These are phyloP conservation scores for Eleutherodactylus coqui DNA, from an alignment of 2,797 vertebrate species.

Conservation along the genomic window DNA sequence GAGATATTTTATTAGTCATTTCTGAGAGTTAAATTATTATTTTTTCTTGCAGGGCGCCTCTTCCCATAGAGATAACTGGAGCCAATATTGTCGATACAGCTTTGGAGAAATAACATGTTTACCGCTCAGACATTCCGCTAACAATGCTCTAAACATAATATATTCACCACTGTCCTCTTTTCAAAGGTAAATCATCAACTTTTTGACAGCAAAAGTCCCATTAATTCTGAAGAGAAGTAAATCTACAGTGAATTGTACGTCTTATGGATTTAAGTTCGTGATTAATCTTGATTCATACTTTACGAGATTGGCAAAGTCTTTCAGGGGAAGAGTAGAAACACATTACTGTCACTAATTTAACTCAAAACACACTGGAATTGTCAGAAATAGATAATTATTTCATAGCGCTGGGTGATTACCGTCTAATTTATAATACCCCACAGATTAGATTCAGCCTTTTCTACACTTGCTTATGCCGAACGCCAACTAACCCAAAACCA, in stretches of 20 bases:
- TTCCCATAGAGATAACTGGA: background rate
- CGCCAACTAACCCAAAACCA: constrained; percentile 13
- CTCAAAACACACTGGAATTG: constrained; percentile 38
- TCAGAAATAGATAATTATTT: constrained; percentile 56
- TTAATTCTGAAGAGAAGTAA: constrained; percentile 53
- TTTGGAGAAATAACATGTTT: constrained; percentile 14
- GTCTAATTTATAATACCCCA: constrained; percentile 47
- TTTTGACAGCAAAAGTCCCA: constrained; percentile 49
- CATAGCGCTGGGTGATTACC: constrained; percentile 34
- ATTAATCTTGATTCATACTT: constrained; percentile 56
- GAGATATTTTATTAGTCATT: too few species aligned
- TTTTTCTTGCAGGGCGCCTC: background rate
- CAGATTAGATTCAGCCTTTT: constrained; percentile 44
- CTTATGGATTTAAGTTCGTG: constrained; percentile 46
- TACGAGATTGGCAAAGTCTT: constrained; percentile 27
- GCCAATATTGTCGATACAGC: constrained; percentile 7
- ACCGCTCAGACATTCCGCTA: constrained; percentile 19
- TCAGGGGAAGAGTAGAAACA: constrained; percentile 26
- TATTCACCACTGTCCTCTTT: constrained; percentile 28
- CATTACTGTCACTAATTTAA: constrained; percentile 51
- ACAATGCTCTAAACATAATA: constrained; percentile 31
- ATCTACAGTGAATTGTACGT: constrained; percentile 43
- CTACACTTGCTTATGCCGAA: background rate
- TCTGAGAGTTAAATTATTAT: too few species aligned
- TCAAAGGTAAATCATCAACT: constrained; percentile 45